These are phyloP conservation scores for Lysandra coridon DNA, from an alignment of 2,888 invertebrate species.

Conservation along the genomic window DNA sequence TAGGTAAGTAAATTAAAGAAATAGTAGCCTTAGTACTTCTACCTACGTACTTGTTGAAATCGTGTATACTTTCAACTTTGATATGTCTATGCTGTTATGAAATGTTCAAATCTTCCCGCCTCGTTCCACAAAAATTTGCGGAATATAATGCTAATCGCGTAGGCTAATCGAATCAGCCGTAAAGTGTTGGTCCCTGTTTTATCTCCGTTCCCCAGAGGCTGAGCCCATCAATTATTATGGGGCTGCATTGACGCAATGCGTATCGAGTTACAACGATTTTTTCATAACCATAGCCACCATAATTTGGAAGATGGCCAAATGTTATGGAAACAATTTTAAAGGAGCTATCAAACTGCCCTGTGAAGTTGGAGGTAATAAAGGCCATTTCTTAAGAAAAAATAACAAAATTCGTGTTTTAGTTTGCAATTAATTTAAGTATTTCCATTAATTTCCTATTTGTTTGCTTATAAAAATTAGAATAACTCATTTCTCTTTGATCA, in stretches of 20 bases:
- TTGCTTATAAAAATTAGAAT: too few species aligned
- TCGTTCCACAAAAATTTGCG: not conserved
- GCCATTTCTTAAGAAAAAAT: not conserved
- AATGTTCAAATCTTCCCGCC: not conserved
- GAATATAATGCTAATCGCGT: not conserved
- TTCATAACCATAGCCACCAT: not conserved
- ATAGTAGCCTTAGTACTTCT: too few species aligned
- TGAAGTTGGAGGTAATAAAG: not conserved
- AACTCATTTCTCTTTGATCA: too few species aligned
- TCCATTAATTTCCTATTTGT: too few species aligned
- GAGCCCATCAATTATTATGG: not conserved
- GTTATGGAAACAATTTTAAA: slow-evolving; percentile 3
- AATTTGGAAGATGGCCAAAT: slow-evolving; percentile 25
- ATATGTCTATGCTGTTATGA: too few species aligned
- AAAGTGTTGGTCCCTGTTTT: not conserved
- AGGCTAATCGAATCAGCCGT: not conserved
- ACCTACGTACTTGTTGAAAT: too few species aligned
- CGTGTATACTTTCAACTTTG: too few species aligned
- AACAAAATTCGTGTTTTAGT: too few species aligned
- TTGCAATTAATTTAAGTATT: too few species aligned
- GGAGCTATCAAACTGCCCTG: not conserved
- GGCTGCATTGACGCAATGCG: slow-evolving; percentile 27
- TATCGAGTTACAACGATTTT: slow-evolving; percentile 16
- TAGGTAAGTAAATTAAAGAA: too few species aligned
- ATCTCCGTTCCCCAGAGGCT: not conserved